A percentile compares a stretch with the other conserved stretches of the same genome.
These are phyloP conservation scores for Anagyrus pseudococci DNA, from an alignment of 2,888 invertebrate genomes.

Conservation along the genomic window DNA sequence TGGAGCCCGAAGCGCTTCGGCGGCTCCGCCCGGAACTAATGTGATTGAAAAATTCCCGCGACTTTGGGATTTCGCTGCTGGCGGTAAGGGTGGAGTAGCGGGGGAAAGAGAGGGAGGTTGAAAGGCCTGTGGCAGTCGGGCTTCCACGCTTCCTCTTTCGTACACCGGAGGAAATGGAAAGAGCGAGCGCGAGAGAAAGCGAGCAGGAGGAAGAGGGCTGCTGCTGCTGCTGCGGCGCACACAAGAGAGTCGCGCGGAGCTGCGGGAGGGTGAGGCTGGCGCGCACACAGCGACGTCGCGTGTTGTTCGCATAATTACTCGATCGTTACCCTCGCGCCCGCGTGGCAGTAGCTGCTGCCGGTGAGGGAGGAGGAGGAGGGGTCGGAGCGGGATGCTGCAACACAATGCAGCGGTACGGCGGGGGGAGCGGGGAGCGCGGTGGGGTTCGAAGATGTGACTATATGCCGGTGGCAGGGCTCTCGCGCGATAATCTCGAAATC, in stretches of 20 bases:
- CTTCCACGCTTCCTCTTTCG: constrained; percentile 2
- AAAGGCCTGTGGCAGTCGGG: too few species aligned
- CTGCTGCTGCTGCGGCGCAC: constrained; percentile 1
- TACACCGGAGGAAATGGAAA: constrained; percentile 24
- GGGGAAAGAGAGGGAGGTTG: neutral
- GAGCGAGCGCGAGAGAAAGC: neutral
- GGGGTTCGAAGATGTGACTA: constrained; percentile 47
- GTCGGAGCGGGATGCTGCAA: constrained; percentile 11
- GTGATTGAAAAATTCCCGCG: constrained; percentile 32
- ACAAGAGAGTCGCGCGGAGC: constrained; percentile 10
- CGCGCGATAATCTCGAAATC: constrained; percentile 59
- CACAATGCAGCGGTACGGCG: constrained; percentile 21
- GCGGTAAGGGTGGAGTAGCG: neutral
- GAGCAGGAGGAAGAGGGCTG: neutral
- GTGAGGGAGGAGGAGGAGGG: constrained; percentile 1
- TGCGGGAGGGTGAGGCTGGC: neutral
- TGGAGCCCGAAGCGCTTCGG: neutral
- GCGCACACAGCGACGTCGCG: constrained; percentile 11
- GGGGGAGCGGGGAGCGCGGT: constrained; percentile 43
- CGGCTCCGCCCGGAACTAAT: constrained; percentile 7
- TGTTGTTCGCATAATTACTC: constrained; percentile 40
- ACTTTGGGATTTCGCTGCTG: neutral
- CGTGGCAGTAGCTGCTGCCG: neutral
- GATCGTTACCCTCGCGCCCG: constrained; percentile 34
- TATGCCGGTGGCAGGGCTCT: constrained; percentile 22